phyloP scores from a whole-genome alignment of 1,140 invertebrate genomes.

The Brachionus manjavacas region DNA sequence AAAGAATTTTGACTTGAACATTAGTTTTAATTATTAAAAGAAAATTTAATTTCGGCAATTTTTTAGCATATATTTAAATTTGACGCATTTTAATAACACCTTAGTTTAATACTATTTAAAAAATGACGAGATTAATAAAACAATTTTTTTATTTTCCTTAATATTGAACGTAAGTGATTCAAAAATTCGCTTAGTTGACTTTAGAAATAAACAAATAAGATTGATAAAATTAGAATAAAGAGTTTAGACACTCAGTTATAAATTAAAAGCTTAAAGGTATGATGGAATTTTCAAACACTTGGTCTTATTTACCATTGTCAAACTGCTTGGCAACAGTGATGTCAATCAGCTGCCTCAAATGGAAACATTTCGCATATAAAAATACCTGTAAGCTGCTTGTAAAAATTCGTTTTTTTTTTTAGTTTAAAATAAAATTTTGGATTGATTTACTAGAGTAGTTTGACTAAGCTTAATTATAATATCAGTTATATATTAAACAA shows the following conservation, averaged over 20 bases:
- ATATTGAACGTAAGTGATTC: too few relatives aligned
- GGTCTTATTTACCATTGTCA: not conserved
- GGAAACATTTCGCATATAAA: not conserved
- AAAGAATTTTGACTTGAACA: too few relatives aligned
- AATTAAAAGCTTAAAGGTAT: not conserved
- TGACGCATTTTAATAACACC: too few relatives aligned
- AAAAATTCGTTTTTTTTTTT: not conserved
- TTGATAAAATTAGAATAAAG: too few relatives aligned
- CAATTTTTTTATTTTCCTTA: too few relatives aligned
- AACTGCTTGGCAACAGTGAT: not conserved
- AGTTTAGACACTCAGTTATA: not conserved
- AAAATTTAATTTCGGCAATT: too few relatives aligned
- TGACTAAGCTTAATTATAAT: not conserved
- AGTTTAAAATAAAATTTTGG: not conserved
- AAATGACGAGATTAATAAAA: too few relatives aligned
- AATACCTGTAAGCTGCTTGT: not conserved
- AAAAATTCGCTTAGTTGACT: too few relatives aligned
- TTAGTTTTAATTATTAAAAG: too few relatives aligned
- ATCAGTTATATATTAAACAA: not conserved
- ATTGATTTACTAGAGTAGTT: not conserved
- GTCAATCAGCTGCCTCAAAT: not conserved
- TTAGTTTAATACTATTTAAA: too few relatives aligned
- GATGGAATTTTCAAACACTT: not conserved
- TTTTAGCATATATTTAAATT: too few relatives aligned
- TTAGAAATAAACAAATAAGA: too few relatives aligned